phyloP scores from a whole-genome alignment of 2,888 invertebrate species.

The Sympetrum striolatum region DNA sequence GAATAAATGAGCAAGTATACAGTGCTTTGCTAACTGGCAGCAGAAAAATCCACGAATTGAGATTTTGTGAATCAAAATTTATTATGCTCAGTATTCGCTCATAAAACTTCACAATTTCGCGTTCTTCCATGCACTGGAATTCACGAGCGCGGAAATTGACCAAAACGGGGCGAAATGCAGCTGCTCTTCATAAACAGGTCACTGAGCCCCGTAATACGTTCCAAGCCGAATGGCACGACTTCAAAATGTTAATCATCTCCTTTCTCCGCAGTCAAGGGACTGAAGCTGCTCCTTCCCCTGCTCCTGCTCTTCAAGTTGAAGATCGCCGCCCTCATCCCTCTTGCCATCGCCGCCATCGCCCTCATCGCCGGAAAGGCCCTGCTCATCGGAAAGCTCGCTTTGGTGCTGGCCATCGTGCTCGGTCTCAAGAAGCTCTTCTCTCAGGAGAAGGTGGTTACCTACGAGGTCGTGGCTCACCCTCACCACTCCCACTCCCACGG shows the following conservation, averaged over 20 bases:
- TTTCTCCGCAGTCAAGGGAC: slow-evolving; percentile 70
- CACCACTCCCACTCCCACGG: slow-evolving; percentile 76
- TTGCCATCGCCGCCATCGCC: slow-evolving; percentile 74
- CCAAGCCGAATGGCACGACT: too few species aligned
- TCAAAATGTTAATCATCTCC: slow-evolving; percentile 55
- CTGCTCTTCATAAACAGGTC: slow-evolving; percentile 49
- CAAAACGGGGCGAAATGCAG: slow-evolving; percentile 59
- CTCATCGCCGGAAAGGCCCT: slow-evolving; percentile 80
- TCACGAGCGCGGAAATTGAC: slow-evolving; percentile 53
- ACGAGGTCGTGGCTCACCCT: slow-evolving; percentile 86
- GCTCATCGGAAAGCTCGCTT: slow-evolving; percentile 75
- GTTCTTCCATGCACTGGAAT: too few species aligned
- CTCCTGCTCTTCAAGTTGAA: slow-evolving; percentile 83
- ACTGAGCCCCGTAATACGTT: not conserved
- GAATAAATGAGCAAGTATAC: too few species aligned
- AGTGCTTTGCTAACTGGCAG: too few species aligned
- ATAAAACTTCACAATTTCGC: too few species aligned
- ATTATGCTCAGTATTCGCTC: too few species aligned
- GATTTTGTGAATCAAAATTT: too few species aligned
- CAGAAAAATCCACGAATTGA: too few species aligned
- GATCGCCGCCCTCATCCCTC: slow-evolving; percentile 74
- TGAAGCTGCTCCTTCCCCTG: slow-evolving; percentile 76
- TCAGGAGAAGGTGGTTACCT: slow-evolving; percentile 85
- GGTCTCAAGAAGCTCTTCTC: slow-evolving; percentile 60
- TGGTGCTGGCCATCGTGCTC: slow-evolving; percentile 73